These are phyloP conservation scores for Gadus chalcogrammus DNA, from an alignment of 2,113 vertebrate species.

Conservation along the genomic window DNA sequence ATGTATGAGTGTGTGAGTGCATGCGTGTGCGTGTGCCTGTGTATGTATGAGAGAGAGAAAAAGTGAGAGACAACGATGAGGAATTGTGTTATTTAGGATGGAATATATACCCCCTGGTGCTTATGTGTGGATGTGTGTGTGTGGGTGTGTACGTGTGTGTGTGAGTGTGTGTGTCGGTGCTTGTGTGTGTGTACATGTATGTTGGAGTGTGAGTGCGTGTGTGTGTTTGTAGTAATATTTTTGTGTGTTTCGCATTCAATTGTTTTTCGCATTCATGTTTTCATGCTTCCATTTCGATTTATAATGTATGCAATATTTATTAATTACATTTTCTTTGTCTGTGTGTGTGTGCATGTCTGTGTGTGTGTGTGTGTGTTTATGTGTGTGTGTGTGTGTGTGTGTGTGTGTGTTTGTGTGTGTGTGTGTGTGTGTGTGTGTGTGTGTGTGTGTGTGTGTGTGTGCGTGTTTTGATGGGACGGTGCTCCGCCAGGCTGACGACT, in stretches of 20 bases:
- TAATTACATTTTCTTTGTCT: background rate
- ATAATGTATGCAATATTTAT: background rate
- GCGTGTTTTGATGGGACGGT: background rate
- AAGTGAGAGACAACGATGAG: no score
- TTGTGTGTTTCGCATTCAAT: no score
- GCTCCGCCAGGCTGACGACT: constrained; percentile 35
- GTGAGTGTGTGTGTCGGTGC: no score
- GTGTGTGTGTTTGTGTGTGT: no score
- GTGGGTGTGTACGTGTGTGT: no score
- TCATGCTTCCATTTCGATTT: background rate
- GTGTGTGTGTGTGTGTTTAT: constrained; percentile 21
- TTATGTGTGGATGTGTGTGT: no score
- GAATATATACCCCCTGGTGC: no score
- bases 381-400: constrained; percentile 4
- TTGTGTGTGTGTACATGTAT: no score
- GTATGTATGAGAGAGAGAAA: no score
- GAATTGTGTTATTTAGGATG: no score
- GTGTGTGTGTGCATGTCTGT: constrained; percentile 13
- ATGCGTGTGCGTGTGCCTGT: constrained; percentile 5
- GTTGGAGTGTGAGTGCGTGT: constrained; percentile 7
- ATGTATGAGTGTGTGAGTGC: constrained; percentile 6
- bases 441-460: background rate
- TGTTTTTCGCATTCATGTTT: no score
- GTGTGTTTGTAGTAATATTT: background rate
- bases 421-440: no score